A percentile compares a stretch with the other conserved stretches of the same genome.
Conservation (phyloP, 37 sponge, comb jelly and placozoan genomes). For the Diacarnus erythraeanus region DNA sequence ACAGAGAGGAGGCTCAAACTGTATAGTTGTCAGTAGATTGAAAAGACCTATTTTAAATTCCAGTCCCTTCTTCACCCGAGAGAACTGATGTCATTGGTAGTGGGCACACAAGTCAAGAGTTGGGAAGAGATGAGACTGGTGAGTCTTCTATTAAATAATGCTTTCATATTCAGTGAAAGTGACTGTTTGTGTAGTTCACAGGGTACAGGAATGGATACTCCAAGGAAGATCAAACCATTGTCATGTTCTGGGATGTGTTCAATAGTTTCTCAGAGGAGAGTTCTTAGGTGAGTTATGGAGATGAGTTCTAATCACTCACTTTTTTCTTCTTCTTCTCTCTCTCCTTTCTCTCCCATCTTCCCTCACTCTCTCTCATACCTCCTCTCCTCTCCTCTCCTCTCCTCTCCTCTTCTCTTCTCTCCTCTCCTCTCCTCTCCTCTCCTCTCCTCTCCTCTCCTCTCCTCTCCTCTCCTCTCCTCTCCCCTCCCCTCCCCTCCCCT, state of each 20-base stretch:
- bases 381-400: neutral
- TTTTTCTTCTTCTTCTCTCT: neutral
- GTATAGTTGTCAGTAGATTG: too few species aligned
- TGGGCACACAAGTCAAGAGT: conserved; percentile 64
- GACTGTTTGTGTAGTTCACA: conserved; percentile 24
- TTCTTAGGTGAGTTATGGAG: too few species aligned
- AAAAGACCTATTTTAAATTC: too few species aligned
- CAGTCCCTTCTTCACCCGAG: conserved; percentile 71
- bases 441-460: conserved; percentile 9
- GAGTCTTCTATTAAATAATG: neutral
- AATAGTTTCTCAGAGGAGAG: conserved; percentile 57
- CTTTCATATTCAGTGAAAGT: neutral
- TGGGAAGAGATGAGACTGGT: conserved; percentile 82
- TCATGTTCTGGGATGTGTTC: conserved; percentile 85
- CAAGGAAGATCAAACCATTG: conserved; percentile 64
- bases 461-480: conserved; percentile 1
- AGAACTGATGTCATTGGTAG: conserved; percentile 81
- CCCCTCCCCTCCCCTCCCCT: neutral
- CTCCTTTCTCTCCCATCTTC: neutral
- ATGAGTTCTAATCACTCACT: too few species aligned
- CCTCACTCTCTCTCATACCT: neutral
- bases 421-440: neutral
- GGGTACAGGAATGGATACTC: conserved; percentile 80
- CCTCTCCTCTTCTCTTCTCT: neutral
- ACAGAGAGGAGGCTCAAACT: too few species aligned